Evolutionary conservation across 2,888 invertebrate genomes (phyloP), one percentile per base, ranked within the genome.

Genomic region (Drosophila kuntzei): DNA sequence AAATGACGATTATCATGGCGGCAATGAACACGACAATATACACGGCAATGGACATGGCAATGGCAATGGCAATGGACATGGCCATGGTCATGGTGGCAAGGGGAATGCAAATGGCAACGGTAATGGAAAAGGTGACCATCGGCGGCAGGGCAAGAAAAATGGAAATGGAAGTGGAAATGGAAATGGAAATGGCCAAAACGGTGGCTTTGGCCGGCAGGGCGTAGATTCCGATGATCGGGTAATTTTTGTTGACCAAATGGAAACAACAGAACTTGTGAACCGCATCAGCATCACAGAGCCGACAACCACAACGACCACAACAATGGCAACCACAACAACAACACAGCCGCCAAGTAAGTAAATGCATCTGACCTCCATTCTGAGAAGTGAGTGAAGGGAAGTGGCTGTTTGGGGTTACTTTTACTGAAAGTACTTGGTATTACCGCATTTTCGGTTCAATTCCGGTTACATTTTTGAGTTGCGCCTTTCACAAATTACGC

Each of bases 261-360:
- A 93, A 76, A 93, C 93, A 80, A 92, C 93, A 39, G 93, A 93
- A 88, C 92, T 93, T 86, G 91, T 91, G 81, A 78, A 76, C 60
- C 92, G 91, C 76, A 91, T 91, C 82, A 93, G 91, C 80, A 92
- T 90, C 88, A 92, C 92, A 71, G 92, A 91, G 71, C 76, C 90
- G 77, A 83, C 90, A 62, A 87, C 90, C 83, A 86, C 86, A 66
- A 80, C 82, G 57, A 87, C 90, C 86, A 90, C 92, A 90, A 91
- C 91, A 86, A 94, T 94, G 55, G 94, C 94, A 20, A 94, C 95
- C 20, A 95, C 95, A 32, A 91, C 94, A 65, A 95, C 95, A 87
- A 93, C 93, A 37, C 90, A 93, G 80, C 93, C 94, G 61, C 94
- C 94, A 92, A 93, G 94, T 94, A 92, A 93, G 93, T 91, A 80